These are phyloP conservation scores for Neofelis nebulosa DNA, from an alignment of 2,113 vertebrate species.

Conservation along the genomic window DNA sequence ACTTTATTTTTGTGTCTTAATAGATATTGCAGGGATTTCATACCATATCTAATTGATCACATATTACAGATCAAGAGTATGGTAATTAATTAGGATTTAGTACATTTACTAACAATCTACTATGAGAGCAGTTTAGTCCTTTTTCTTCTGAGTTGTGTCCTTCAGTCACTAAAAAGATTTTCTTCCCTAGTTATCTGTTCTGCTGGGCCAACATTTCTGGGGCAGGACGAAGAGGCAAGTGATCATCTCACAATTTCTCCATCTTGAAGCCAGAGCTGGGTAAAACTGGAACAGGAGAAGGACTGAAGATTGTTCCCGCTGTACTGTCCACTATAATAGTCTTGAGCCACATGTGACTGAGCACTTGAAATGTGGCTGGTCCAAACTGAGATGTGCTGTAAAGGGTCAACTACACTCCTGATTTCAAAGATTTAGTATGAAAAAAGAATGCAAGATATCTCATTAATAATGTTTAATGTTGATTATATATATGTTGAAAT, in stretches of 20 bases:
- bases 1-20: conserved; percentile 3
- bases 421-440: background rate
- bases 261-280: background rate
- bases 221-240: background rate
- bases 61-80: background rate
- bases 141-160: background rate
- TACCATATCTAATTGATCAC: background rate
- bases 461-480: background rate
- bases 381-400: background rate
- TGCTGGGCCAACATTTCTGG: background rate
- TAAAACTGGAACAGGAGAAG: background rate
- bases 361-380: background rate
- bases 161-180: background rate
- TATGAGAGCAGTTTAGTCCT: background rate
- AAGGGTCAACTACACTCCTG: background rate
- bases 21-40: background rate
- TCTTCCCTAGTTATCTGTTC: background rate
- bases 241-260: background rate
- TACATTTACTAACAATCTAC: background rate
- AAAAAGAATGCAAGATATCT: background rate
- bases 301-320: background rate
- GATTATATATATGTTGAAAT: background rate
- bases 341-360: background rate
- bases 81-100: background rate
- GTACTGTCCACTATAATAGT: background rate